Base-by-base conservation (phyloP, 2,888 invertebrate species). In the Ypsolopha scabrella region DNA sequence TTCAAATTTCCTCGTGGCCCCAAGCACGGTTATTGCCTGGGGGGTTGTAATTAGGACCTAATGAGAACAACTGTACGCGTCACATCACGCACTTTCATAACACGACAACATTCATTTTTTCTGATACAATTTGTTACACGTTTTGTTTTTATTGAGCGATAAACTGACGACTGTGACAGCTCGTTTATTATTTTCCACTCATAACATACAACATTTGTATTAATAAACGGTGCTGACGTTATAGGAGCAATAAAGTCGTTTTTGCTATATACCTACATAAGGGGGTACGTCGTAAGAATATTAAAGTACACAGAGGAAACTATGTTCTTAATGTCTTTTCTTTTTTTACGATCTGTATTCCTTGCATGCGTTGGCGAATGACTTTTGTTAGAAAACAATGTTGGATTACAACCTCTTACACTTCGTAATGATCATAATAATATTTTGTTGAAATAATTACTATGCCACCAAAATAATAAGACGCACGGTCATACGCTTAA, bases 41-140 rank as follows among this genome's bases (percentile, higher is more conserved):
- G 51, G 54, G 52, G 56, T 58, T 59, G 80, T 85, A 83, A 85
- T 86, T 86, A 83, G 77, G 72, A 68, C 50, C 75, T 82, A 85
- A 86, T 82, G 81, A 82, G 81, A 73, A 70, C 75, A 64, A 68
- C 68, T 67, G 68, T 24, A 10, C 13, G 37, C 37, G 41, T 43
- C 50, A 36, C 43, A 43, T 35, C 43, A 50, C 50, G 43, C 35
- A 41, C 34, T 13, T 43, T 41, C 38, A 36, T 50, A 33, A 41
- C 43, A 36, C 36, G 13, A 11, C 36, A 11, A 13, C 10, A 13
- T 10, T 7, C 34, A n/a, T 43, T 50, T 35, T 50, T 7, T 6
- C 14, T 7, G 9, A 49, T 6, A 41, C 36, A 47, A 36, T 43
- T 43, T 50, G 35, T 41, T 13, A 41, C 49, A 49, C 49, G 49